These are phyloP conservation scores for Myotis yumanensis DNA, from an alignment of 2,113 vertebrate species.

Conservation along the genomic window DNA sequence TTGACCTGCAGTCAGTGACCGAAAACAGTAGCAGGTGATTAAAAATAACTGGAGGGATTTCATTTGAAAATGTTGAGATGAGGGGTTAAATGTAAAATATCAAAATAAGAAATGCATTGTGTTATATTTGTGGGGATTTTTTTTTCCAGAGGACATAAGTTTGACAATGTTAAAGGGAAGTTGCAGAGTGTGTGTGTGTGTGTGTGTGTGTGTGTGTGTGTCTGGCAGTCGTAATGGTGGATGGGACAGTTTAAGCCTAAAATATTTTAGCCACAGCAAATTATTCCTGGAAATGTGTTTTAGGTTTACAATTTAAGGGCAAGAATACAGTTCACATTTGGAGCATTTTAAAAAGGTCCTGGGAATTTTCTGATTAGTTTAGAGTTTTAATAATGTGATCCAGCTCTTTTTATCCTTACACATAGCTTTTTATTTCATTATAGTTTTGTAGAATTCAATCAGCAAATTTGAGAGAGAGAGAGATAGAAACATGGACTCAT, in stretches of 20 bases:
- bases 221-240: neutral
- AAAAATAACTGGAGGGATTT: neutral
- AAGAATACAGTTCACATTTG: neutral
- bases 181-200: neutral
- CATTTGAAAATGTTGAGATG: neutral
- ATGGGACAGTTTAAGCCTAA: neutral
- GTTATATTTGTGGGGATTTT: neutral
- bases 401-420: neutral
- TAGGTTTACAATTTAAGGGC: neutral
- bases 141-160: neutral
- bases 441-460: neutral
- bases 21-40: neutral
- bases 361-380: neutral
- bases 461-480: neutral
- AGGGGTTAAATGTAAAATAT: neutral
- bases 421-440: neutral
- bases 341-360: neutral
- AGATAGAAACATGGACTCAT: neutral
- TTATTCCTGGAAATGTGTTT: neutral
- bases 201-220: neutral
- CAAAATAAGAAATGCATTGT: neutral
- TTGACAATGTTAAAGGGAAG: neutral
- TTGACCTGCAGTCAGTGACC: neutral
- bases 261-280: neutral
- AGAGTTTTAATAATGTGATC: neutral